These are phyloP conservation scores for Drosophila pseudoananassae DNA, from an alignment of 1,140 invertebrate species.

Conservation along the genomic window DNA sequence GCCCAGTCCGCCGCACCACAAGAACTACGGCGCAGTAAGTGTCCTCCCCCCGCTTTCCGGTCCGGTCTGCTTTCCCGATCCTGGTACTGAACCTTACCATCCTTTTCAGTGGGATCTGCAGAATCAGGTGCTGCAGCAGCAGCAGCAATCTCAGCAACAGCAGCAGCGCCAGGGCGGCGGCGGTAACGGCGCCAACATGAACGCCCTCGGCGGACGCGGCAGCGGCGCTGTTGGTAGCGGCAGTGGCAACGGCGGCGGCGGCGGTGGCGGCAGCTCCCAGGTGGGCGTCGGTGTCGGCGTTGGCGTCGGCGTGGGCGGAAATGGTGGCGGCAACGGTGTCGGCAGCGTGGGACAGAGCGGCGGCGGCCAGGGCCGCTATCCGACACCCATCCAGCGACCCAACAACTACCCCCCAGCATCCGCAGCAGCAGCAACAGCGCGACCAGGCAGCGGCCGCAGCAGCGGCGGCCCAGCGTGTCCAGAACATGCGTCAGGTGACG, in stretches of 20 bases:
- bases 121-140: conserved; percentile 85
- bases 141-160: conserved; percentile 83
- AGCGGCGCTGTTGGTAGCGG: conserved; percentile 57
- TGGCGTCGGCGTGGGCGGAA: conserved; percentile 29
- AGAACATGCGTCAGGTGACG: conserved; percentile 79
- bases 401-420: conserved; percentile 85
- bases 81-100: conserved; percentile 6
- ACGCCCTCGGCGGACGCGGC: conserved; percentile 58
- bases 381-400: conserved; percentile 83
- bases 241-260: conserved; percentile 37
- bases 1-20: conserved; percentile 86
- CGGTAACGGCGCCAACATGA: conserved; percentile 77
- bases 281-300: conserved; percentile 38
- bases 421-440: conserved; percentile 80
- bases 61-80: neutral
- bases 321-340: conserved; percentile 66
- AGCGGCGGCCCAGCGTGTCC: conserved; percentile 70
- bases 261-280: conserved; percentile 37
- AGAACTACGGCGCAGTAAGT: conserved; percentile 86
- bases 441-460: conserved; percentile 80
- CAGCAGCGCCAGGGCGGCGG: conserved; percentile 75
- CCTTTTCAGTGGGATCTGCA: conserved; percentile 79
- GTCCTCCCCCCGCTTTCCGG: neutral
- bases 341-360: conserved; percentile 70
- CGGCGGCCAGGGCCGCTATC: conserved; percentile 79